Evolutionary conservation across 2,888 invertebrate genomes (phyloP), one percentile per base, ranked within the genome.

Genomic region (Lasioglossum marginatum): DNA sequence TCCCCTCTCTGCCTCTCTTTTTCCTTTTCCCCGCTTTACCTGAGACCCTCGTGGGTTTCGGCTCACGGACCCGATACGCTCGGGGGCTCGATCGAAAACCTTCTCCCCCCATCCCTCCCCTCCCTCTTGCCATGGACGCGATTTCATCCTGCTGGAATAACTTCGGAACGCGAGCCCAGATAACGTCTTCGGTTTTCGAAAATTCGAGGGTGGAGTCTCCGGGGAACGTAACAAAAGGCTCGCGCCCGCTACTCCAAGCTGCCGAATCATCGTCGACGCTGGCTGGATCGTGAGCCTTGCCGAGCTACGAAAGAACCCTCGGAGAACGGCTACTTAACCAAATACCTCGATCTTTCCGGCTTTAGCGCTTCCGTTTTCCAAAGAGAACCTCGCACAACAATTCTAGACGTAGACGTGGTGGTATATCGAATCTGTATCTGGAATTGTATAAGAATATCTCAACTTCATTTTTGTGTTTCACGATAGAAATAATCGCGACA

Each of bases 81-180:
- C 81, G 78, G 79, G 57, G 48, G 48, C 81, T 66, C 74, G 81
- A 88, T 87, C 85, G 77, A 73, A 78, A 63, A 73, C 70, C 57
- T 34, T 77, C 70, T 31, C 34, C 45, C 45, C 63, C 66, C 40
- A 12, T 0, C 12, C 43, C 14, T 19, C 40, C 2, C 77, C 84
- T 40, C 2, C 8, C 8, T 4, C n/a, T 2, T 5, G 40, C 14
- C 70, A 10, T 31, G 72, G 37, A 66, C 52, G 52, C 74, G 74
- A 71, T 79, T 68, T 71, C 48, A 34, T 63, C 34, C 23, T 19
- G 37, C 19, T 16, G 77, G 6, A 73, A 72, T 34, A 40, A 52
- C 71, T 52, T 19, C 40, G 72, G 48, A 37, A 57, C 80, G 45
- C 23, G n/a, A 37, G 23, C 8, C 19, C 16, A 78, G 40, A 76